Percentiles rank a stretch among this genome's conserved stretches.
Evolutionary conservation across 1,140 invertebrate genomes (phyloP).

Genomic region (Aphaenogaster ashmeadi): DNA sequence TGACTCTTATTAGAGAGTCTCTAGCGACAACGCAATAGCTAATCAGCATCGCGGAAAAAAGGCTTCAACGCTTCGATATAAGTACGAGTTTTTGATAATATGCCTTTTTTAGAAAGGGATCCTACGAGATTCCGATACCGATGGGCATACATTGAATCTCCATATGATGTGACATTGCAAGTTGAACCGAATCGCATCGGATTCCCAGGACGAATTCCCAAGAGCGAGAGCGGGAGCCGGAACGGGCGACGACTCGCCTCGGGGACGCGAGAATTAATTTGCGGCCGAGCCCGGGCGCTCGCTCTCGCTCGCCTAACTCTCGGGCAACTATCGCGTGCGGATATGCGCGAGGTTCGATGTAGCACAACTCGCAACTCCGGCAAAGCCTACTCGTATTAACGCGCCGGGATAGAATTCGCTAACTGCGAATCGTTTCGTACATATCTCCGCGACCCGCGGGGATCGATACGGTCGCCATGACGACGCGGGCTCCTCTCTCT

Average conservation of each 20-base stretch:
- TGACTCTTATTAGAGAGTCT: too few relatives aligned
- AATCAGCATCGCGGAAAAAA: too few relatives aligned
- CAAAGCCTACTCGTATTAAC: constrained; percentile 78
- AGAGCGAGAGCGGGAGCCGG: not conserved
- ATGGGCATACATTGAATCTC: constrained; percentile 12
- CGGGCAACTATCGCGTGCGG: constrained; percentile 40
- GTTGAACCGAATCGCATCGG: constrained; percentile 27
- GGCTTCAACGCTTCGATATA: too few relatives aligned
- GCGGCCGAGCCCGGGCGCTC: constrained; percentile 28
- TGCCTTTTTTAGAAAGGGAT: not conserved
- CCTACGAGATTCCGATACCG: not conserved
- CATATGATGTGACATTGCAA: not conserved
- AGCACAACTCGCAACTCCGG: constrained; percentile 60
- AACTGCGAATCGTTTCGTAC: constrained; percentile 82
- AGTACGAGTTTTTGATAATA: too few relatives aligned
- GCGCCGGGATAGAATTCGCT: constrained; percentile 77
- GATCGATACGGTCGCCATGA: constrained; percentile 81
- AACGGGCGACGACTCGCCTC: constrained; percentile 14
- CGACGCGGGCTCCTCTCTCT: constrained; percentile 69
- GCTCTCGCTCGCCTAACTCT: constrained; percentile 48
- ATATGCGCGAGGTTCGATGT: constrained; percentile 41
- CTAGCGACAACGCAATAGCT: too few relatives aligned
- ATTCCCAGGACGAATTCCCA: constrained; percentile 45
- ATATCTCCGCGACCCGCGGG: constrained; percentile 74
- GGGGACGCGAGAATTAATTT: constrained; percentile 55